phyloP scores from a whole-genome alignment of 1,140 invertebrate genomes.

The Colletes gigas region DNA sequence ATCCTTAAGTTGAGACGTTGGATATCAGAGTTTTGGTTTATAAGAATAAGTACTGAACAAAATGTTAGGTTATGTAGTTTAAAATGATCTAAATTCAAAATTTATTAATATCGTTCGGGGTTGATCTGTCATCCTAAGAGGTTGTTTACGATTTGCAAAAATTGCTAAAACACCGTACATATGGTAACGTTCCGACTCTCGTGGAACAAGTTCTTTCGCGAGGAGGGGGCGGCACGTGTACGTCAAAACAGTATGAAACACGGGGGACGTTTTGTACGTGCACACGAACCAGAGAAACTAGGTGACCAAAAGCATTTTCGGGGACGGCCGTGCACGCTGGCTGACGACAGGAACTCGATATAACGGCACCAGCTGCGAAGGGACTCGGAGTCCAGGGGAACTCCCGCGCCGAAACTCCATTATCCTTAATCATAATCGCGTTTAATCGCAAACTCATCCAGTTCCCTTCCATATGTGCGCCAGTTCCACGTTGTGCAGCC shows the following conservation, averaged over 20 bases:
- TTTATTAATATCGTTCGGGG: no score
- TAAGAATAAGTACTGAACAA: no score
- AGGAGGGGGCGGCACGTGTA: not conserved
- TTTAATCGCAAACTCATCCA: slow-evolving; percentile 77
- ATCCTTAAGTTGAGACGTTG: no score
- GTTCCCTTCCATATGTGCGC: slow-evolving; percentile 42
- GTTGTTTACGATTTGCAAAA: no score
- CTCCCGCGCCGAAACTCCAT: slow-evolving; percentile 75
- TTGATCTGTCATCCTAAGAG: no score
- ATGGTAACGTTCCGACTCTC: no score
- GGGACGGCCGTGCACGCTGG: slow-evolving; percentile 6
- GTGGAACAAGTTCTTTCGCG: no score
- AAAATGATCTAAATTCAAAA: no score
- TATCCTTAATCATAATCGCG: slow-evolving; percentile 79
- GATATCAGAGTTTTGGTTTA: no score
- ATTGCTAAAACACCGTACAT: no score
- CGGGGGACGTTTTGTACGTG: slow-evolving; percentile 18
- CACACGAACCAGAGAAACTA: not conserved
- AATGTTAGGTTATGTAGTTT: no score
- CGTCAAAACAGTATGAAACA: not conserved
- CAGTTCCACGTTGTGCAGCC: slow-evolving; percentile 21
- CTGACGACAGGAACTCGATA: slow-evolving; percentile 60
- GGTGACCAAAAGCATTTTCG: slow-evolving; percentile 59
- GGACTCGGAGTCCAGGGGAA: slow-evolving; percentile 54
- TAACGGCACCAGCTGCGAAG: slow-evolving; percentile 61